Base-by-base conservation (phyloP, 2,888 invertebrate species). In the Pseudococcus longispinus region DNA sequence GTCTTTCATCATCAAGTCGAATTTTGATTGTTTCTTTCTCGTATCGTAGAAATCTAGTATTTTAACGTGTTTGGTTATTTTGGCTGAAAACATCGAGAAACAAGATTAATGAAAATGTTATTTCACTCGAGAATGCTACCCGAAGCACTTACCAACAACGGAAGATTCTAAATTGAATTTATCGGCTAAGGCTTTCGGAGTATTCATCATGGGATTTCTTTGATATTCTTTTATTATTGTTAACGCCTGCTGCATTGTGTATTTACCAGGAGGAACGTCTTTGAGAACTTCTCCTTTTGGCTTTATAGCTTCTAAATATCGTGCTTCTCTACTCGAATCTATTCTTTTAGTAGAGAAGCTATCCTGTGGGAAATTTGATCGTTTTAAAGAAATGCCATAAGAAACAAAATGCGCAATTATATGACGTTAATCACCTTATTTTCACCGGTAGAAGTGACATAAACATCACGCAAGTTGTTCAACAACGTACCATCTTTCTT, bases 371-470 rank as follows among this genome's bases (percentile, higher is more conserved):
- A 37, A 37, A 8, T 37, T 37, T 37, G 37, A 37, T 9, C 37
- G 9, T 15, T 15, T 44, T 2, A 44, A 15, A 46, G 13, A 13
- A 46, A 46, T 1, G 44, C 13, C 13, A 15, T 15, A 46, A 11
- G 15, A 46, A 46, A 46, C 0, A 15, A 15, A 15, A 15, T 46
- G 3, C 15, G 15, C 8, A 8, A 37, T 4, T 9, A 37, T 6
- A 46, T 46, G 9, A 2, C 44, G 9, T 46, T 15, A 44, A 8
- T 18, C n/a, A 86, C 86, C 29, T 51, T 86, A 55, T 86, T 86
- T 4, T 86, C 51, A 26, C 86, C 86, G 29, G 13, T 20, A n/a
- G 86, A 86, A 8, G 23, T 86, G 4, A 86, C 86, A 20, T 80
- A 86, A 11, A 86, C 80, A 15, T 80, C 51, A 51, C 32, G 4